Evolutionary conservation across 2,888 invertebrate genomes (phyloP), one percentile per base, ranked within the genome.

Genomic region (Kuschelorhynchus macadamiae): DNA sequence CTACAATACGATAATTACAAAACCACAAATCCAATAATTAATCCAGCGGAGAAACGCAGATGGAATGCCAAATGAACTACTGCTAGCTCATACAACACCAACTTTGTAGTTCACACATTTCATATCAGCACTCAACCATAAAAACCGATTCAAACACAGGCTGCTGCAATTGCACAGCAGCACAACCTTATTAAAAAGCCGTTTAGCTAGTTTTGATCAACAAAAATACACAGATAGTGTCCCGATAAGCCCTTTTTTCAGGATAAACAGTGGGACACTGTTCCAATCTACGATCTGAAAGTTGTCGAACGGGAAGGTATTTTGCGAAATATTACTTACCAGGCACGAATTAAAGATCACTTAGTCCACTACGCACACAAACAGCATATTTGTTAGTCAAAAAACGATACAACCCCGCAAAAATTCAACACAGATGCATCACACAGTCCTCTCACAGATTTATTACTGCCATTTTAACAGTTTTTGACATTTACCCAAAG

Each of bases 341-440:
- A 53, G 49, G 25, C n/a, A 39, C 32, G 46, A 62, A 61, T 41
- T 44, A 49, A 30, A 47, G 49, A 39, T 39, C 7, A 59, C 14
- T 59, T 39, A 52, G 50, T 61, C 61, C 42, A 61, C 36, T 17
- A 5, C n/a, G 17, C 25, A 16, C 18, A 32, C 16, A 52, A 32
- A 14, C 18, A 50, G 4, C 61, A 61, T 52, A 36, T 61, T 61
- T 42, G 39, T 16, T 12, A 61, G 52, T 61, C 61, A 61, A 61
- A 61, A 61, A 32, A 61, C 50, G 9, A 18, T 39, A 32, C 17
- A 52, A 52, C 52, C 50, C 39, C 18, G 33, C 32, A 41, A 42
- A 67, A 69, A 61, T 66, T 68, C 56, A 57, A 46, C 71, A 73
- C 75, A 75, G 72, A 73, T 72, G 73, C 68, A 74, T 49, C 65